Percentiles rank a stretch among this genome's conserved stretches.
These are phyloP conservation scores for Sialis lutaria DNA, from an alignment of 2,888 invertebrate genomes.

Conservation along the genomic window DNA sequence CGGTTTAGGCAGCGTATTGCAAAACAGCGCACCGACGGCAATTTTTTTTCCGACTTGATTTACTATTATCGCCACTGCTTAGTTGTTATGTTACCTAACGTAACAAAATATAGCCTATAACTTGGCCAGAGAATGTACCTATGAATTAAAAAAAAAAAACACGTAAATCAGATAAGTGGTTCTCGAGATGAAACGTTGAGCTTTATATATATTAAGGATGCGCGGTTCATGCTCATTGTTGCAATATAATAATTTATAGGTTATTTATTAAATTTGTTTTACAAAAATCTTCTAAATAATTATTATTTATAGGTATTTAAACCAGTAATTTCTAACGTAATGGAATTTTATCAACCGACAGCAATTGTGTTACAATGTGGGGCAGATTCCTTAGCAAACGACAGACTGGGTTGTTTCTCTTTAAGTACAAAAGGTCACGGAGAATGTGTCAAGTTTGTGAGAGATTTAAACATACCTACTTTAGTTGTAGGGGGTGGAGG, in stretches of 20 bases:
- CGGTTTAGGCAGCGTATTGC: no score
- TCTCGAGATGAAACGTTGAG: no score
- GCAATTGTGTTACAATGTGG: slow-evolving; percentile 97
- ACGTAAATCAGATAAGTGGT: no score
- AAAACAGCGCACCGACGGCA: no score
- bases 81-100: no score
- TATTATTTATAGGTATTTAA: slow-evolving; percentile 60
- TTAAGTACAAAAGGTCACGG: slow-evolving; percentile 90
- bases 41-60: no score
- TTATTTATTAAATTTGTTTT: slow-evolving; percentile 29
- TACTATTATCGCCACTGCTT: no score
- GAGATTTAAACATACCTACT: slow-evolving; percentile 79
- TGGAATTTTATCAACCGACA: slow-evolving; percentile 92
- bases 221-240: slow-evolving; percentile 12
- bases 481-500: slow-evolving; percentile 71
- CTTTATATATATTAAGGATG: no score
- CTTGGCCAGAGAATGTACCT: no score
- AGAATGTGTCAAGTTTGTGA: slow-evolving; percentile 93
- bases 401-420: slow-evolving; percentile 90
- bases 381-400: slow-evolving; percentile 92
- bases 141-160: no score
- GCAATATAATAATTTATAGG: slow-evolving; percentile 14
- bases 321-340: slow-evolving; percentile 81
- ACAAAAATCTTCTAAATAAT: background rate
- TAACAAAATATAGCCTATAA: no score